Evolutionary conservation across 2,888 invertebrate species (phyloP), one percentile per base, ranked within the genome.

Genomic region (Timandra comae): DNA sequence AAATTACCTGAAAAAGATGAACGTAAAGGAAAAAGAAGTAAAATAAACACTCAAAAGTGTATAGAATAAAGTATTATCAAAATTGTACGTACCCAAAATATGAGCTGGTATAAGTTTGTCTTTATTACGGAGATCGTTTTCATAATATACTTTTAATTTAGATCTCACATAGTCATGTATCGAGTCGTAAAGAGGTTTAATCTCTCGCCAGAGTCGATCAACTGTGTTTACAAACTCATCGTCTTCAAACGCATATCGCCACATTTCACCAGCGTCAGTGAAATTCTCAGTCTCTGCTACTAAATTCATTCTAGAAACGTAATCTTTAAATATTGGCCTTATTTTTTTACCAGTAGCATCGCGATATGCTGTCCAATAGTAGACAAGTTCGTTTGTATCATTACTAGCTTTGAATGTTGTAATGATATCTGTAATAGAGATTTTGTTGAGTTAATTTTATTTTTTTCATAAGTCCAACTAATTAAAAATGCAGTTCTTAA

Each of bases 71-170:
- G n/a, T n/a, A n/a, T n/a, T n/a, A n/a, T n/a, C n/a, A n/a, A n/a
- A n/a, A n/a, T n/a, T n/a, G n/a, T 7, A 41, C 61, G 61, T 65
- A 89, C 92, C 92, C 44, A 92, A 70, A 30, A 93, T 56, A 70
- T 93, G 91, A 1, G 91, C 91, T 0, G 93, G 92, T 40, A 93
- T 89, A 3, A 87, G 70, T 7, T 87, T 87, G 33, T 87, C 79
- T 5, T 74, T 70, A 16, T 51, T 55, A 12, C 69, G 63, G 2
- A 85, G 59, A 30, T 84, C 72, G 7, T 82, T 71, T 21, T 80
- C 84, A 51, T 90, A 91, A 12, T 62, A 49, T 0, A 56, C 30
- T 46, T 74, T 86, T 16, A 93, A 60, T 56, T 89, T 89, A 13
- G 62, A 64, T 46, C 88, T 72, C 0, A 91, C 90, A 53, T 89